Evolutionary conservation across 2,113 vertebrate species (phyloP).

Genomic region (Coptodon rendalli): DNA sequence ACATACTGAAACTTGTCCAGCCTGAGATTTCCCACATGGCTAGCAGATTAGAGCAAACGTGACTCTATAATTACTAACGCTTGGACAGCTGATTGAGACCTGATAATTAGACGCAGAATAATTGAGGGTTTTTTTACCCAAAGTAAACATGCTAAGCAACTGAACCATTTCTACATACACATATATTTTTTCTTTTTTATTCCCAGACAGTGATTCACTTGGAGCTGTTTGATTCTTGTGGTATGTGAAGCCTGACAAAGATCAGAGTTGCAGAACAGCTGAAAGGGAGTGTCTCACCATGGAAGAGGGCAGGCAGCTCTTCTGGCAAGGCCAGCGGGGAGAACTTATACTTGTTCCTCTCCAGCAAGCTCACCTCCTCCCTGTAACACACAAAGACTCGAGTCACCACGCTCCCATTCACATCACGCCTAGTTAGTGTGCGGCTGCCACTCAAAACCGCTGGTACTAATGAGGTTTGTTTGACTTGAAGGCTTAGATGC

Average conservation of each 20-base stretch:
- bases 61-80: slow-evolving; percentile 10
- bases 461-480: neutral
- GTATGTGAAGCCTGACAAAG: slow-evolving; percentile 3
- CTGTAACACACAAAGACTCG: slow-evolving; percentile 65
- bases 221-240: slow-evolving; percentile 9
- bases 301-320: slow-evolving; percentile 81
- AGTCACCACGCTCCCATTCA: slow-evolving; percentile 17
- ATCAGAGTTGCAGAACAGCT: neutral
- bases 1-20: neutral
- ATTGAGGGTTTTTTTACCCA: neutral
- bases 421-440: neutral
- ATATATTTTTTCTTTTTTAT: neutral
- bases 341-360: slow-evolving; percentile 96
- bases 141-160: neutral
- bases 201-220: neutral
- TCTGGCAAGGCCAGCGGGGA: slow-evolving; percentile 76
- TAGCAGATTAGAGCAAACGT: slow-evolving; percentile 20
- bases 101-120: slow-evolving; percentile 14
- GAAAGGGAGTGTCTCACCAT: slow-evolving; percentile 70
- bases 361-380: slow-evolving; percentile 83
- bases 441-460: neutral
- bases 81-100: neutral
- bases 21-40: slow-evolving; percentile 13
- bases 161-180: neutral
- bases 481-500: neutral